A percentile compares a stretch with the other conserved stretches of the same genome.
These are phyloP conservation scores for Pachliopta kotzebuea DNA, from an alignment of 2,888 invertebrate species.

Conservation along the genomic window DNA sequence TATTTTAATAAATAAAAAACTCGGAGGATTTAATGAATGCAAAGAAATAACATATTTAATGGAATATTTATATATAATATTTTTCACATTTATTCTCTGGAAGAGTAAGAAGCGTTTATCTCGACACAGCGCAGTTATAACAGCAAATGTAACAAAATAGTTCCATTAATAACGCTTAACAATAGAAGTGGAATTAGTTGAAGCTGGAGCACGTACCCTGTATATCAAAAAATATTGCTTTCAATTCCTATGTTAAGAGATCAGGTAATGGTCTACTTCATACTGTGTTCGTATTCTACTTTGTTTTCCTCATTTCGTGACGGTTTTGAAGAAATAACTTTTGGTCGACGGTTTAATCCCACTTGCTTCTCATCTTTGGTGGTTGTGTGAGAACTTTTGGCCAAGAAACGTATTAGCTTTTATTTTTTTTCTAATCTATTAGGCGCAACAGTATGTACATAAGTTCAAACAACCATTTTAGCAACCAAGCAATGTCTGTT, in stretches of 20 bases:
- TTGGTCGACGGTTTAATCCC: too few relatives aligned
- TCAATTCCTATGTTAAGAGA: slow-evolving; percentile 10
- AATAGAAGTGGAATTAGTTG: slow-evolving; percentile 20
- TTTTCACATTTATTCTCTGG: slow-evolving; percentile 7
- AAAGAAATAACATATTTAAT: not conserved
- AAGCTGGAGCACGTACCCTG: slow-evolving; percentile 17
- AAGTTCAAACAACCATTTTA: slow-evolving; percentile 15
- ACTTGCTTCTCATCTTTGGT: too few relatives aligned
- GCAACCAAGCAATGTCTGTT: slow-evolving; percentile 12
- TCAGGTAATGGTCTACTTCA: not conserved
- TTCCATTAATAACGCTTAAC: slow-evolving; percentile 25
- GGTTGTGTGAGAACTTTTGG: too few relatives aligned
- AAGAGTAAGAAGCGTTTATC: slow-evolving; percentile 3
- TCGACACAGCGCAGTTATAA: slow-evolving; percentile 3
- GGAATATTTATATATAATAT: slow-evolving; percentile 3
- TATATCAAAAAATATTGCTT: slow-evolving; percentile 24
- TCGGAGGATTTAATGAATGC: not conserved
- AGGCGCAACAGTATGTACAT: not conserved
- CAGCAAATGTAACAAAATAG: slow-evolving; percentile 20
- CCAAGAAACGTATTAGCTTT: too few relatives aligned
- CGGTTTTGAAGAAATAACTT: too few relatives aligned
- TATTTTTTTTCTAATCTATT: too few relatives aligned
- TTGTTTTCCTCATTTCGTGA: too few relatives aligned
- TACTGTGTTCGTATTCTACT: not conserved
- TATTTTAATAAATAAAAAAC: too few relatives aligned